Evolutionary conservation across 2,113 vertebrate genomes (phyloP).

Genomic region (Clarias batrachus): DNA sequence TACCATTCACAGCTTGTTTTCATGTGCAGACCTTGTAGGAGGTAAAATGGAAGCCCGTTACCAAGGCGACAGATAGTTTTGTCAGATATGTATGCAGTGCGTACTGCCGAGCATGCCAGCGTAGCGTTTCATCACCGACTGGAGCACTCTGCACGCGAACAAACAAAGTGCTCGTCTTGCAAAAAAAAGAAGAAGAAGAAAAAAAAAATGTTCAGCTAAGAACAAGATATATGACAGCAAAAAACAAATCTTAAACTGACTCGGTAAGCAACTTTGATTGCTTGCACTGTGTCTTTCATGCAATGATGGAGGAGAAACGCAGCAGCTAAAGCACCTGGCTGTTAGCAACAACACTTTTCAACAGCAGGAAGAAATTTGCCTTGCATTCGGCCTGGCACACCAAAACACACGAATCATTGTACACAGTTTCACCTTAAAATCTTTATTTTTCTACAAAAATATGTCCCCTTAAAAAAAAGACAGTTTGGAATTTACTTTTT

Average conservation of each 20-base stretch:
- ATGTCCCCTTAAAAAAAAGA: slow-evolving; percentile 77
- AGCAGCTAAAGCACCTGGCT: slow-evolving; percentile 15
- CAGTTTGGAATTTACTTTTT: slow-evolving; percentile 68
- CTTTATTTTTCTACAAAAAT: slow-evolving; percentile 76
- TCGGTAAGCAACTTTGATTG: slow-evolving; percentile 18
- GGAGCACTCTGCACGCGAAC: slow-evolving; percentile 2
- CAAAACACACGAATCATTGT: slow-evolving; percentile 1
- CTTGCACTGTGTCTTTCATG: slow-evolving; percentile 6
- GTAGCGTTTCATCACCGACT: not conserved
- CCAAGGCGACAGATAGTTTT: slow-evolving; percentile 41
- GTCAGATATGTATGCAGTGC: slow-evolving; percentile 7
- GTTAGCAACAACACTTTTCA: slow-evolving; percentile 13
- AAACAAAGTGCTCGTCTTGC: not conserved
- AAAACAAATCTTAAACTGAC: slow-evolving; percentile 15
- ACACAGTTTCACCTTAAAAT: slow-evolving; percentile 26
- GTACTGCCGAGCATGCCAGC: not conserved
- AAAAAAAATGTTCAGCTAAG: not conserved
- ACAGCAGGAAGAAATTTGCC: not conserved
- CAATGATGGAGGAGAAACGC: not conserved
- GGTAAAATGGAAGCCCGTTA: slow-evolving; percentile 11
- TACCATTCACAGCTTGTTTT: slow-evolving; percentile 1
- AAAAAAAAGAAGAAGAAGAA: not conserved
- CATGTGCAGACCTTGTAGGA: not conserved
- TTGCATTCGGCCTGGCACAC: not conserved
- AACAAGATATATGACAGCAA: not conserved